A percentile compares a stretch with the other conserved stretches of the same genome.
phyloP scores from a whole-genome alignment of 1,140 invertebrate genomes.

The Anoplolepis gracilipes region DNA sequence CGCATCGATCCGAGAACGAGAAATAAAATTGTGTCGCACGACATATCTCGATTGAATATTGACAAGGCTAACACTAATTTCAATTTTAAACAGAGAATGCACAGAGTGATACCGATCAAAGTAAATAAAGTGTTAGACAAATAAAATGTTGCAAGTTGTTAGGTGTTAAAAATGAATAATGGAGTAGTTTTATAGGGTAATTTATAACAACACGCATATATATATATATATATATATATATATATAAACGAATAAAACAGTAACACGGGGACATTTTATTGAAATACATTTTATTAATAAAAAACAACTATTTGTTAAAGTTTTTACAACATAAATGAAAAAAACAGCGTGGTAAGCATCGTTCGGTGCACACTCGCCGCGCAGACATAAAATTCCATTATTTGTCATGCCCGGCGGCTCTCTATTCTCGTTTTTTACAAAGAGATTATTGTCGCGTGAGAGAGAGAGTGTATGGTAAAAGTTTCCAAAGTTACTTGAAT shows the following conservation, averaged over 20 bases:
- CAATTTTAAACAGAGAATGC: slow-evolving; percentile 53
- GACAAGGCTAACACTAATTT: not conserved
- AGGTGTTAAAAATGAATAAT: not conserved
- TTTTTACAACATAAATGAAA: slow-evolving; percentile 72
- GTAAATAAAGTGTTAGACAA: not conserved
- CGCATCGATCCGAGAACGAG: not conserved
- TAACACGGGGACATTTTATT: not conserved
- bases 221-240: not conserved
- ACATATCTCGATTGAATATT: not conserved
- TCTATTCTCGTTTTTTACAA: slow-evolving; percentile 5
- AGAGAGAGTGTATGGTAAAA: not conserved
- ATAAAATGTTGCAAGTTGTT: not conserved
- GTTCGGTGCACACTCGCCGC: slow-evolving; percentile 37
- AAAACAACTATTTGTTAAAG: slow-evolving; percentile 74
- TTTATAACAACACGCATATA: no score
- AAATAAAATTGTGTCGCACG: not conserved
- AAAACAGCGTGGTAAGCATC: slow-evolving; percentile 65
- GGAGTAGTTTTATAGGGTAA: not conserved
- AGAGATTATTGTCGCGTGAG: slow-evolving; percentile 22
- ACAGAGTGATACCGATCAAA: slow-evolving; percentile 61
- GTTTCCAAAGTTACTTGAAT: not conserved
- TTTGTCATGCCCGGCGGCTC: not conserved
- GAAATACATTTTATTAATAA: slow-evolving; percentile 75
- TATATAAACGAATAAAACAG: not conserved
- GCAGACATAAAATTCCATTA: not conserved